Evolutionary conservation across 2,888 invertebrate genomes (phyloP), one percentile per base, ranked within the genome.

Genomic region (Drosophila mercatorum): DNA sequence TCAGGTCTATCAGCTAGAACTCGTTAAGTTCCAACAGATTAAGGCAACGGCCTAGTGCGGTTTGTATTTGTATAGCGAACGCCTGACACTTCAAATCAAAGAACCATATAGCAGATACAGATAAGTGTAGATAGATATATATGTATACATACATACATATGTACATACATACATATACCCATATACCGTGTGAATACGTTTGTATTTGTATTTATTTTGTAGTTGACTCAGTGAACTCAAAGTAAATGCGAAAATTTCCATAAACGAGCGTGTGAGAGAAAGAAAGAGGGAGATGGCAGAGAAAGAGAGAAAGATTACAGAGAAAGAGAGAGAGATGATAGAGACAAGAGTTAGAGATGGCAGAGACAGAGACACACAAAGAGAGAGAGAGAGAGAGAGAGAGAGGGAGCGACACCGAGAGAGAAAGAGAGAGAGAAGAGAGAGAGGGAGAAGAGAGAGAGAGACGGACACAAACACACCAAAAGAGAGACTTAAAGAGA

Each of bases 51-150:
- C 47, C 47, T 36, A 56, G 55, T 64, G 56, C 26, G 51, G 7
- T 22, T 75, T 47, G 38, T 52, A 34, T 68, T 68, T 68, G 43
- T 63, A 31, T n/a, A 66, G 63, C 22, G 31, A 56, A 47, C 47
- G 52, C 57, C 73, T 51, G 60, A 61, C 65, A 62, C 28, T 56
- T 41, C 22, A 38, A 46, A 61, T 40, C 46, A 61, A 46, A 57
- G 31, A 44, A 14, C 46, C 40, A 41, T 11, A 47, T 14, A 41
- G 2, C 44, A 46, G 22, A 65, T 8, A 44, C 10, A 34, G 34
- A 44, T 56, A 56, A 44, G 4, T 28, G 14, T 22, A 49, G 22
- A 22, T 22, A 22, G 22, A 22, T 28, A 31, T n/a, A 10, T 52
- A 22, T 41, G 14, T 17, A 14, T 12, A 3, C 22, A 12, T 14